phyloP scores from a whole-genome alignment of 1,140 invertebrate species.

The Orussus abietinus region DNA sequence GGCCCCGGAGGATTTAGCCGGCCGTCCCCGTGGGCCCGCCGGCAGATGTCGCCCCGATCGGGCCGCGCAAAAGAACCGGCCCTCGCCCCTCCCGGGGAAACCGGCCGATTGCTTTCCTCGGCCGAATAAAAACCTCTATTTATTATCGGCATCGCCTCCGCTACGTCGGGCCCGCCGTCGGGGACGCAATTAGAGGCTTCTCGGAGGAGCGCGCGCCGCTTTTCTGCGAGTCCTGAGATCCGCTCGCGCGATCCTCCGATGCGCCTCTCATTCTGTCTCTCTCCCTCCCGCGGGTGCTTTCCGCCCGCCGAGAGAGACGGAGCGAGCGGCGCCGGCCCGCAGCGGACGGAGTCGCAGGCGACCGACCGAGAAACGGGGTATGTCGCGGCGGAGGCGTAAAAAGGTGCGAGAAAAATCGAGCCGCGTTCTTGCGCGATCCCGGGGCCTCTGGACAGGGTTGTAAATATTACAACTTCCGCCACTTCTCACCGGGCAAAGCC shows the following conservation, averaged over 20 bases:
- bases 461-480: no score
- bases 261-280: not conserved
- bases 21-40: not conserved
- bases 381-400: no score
- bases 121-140: slow-evolving; percentile 2
- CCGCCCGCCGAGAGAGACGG: not conserved
- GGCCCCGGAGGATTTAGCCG: slow-evolving; percentile 8
- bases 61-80: slow-evolving; percentile 5
- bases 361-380: no score
- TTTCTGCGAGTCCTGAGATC: no score
- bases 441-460: no score
- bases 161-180: not conserved
- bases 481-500: no score
- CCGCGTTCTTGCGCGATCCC: no score
- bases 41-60: slow-evolving; percentile 3
- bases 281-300: not conserved
- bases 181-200: slow-evolving; percentile 5
- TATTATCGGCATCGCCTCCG: slow-evolving; percentile 4
- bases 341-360: no score
- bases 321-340: no score
- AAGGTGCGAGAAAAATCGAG: not conserved
- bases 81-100: not conserved
- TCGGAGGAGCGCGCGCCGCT: no score
- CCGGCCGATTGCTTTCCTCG: not conserved
- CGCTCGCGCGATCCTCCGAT: not conserved